A percentile compares a stretch with the other conserved stretches of the same genome.
Evolutionary conservation across 2,888 invertebrate genomes (phyloP).

Genomic region (Acronicta leporina): DNA sequence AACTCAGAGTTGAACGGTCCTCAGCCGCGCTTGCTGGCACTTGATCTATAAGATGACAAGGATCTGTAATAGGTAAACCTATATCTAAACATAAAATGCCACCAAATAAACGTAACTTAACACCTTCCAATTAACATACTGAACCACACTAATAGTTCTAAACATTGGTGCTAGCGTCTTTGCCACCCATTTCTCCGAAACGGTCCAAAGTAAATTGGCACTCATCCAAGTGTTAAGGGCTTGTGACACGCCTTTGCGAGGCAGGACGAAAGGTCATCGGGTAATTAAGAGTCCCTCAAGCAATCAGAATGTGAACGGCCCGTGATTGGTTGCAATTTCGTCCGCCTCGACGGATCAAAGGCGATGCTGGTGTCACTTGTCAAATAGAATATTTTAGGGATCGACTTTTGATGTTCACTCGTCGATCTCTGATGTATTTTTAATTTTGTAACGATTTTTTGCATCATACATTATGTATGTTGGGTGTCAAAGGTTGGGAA

Average conservation of each 20-base stretch:
- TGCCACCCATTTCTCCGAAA: constrained; percentile 57
- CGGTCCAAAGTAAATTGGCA: constrained; percentile 74
- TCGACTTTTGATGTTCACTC: constrained; percentile 71
- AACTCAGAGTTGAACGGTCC: too few relatives aligned
- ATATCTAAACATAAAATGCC: constrained; percentile 28
- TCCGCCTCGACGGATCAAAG: constrained; percentile 79
- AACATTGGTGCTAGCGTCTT: constrained; percentile 56
- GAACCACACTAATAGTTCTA: constrained; percentile 54
- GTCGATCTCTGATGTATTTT: constrained; percentile 65
- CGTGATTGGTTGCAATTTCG: constrained; percentile 81
- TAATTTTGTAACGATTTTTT: constrained; percentile 63
- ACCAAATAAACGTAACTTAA: constrained; percentile 41
- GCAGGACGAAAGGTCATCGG: constrained; percentile 79
- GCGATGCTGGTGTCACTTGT: constrained; percentile 74
- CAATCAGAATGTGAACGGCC: constrained; percentile 79
- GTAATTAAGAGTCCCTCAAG: constrained; percentile 87
- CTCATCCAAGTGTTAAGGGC: constrained; percentile 78
- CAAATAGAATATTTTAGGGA: constrained; percentile 85
- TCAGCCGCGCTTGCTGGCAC: too few relatives aligned
- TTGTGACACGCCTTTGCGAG: constrained; percentile 73
- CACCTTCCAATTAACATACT: constrained; percentile 58
- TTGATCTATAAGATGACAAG: too few relatives aligned
- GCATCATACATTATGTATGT: constrained; percentile 57
- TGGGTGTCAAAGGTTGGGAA: constrained; percentile 27
- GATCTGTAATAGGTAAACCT: too few relatives aligned